Evolutionary conservation across 2,797 vertebrate species (phyloP).

Genomic region (Chromis chromis): DNA sequence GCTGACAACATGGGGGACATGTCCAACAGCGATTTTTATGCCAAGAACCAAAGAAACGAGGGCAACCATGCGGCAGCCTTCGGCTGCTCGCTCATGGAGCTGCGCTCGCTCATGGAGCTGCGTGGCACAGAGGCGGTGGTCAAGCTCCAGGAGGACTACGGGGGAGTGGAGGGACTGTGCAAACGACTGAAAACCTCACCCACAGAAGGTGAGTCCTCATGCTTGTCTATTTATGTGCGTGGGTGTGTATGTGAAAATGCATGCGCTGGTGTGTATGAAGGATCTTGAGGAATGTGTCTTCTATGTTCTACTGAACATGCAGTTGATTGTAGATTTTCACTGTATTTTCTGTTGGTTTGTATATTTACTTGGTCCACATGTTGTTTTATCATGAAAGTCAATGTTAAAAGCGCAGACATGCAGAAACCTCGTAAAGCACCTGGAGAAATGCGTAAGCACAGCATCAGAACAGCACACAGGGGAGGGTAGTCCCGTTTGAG

Average conservation of each 20-base stretch:
- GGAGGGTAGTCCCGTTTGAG: constrained; percentile 69
- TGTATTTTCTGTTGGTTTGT: neutral
- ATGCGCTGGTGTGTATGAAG: constrained; percentile 14
- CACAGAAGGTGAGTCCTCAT: constrained; percentile 90
- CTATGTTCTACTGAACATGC: neutral
- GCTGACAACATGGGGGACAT: constrained; percentile 94
- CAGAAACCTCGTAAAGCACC: constrained; percentile 46
- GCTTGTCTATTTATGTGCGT: constrained; percentile 8
- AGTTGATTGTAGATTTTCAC: neutral
- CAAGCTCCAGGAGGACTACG: constrained; percentile 97
- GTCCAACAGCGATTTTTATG: constrained; percentile 99
- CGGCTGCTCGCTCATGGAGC: constrained; percentile 93
- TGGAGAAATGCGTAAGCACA: constrained; percentile 58
- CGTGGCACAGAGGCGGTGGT: constrained; percentile 94
- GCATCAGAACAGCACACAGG: constrained; percentile 45
- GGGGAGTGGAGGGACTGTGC: constrained; percentile 94
- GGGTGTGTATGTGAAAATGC: constrained; percentile 26
- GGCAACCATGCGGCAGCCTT: constrained; percentile 92
- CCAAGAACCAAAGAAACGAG: constrained; percentile 99
- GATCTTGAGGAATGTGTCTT: constrained; percentile 26
- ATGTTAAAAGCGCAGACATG: constrained; percentile 16
- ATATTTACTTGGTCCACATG: neutral
- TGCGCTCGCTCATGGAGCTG: constrained; percentile 98
- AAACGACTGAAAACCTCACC: constrained; percentile 95
- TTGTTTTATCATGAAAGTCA: constrained; percentile 9